phyloP scores from a whole-genome alignment of 2,888 invertebrate species.

The Pseudanteris insignis region DNA sequence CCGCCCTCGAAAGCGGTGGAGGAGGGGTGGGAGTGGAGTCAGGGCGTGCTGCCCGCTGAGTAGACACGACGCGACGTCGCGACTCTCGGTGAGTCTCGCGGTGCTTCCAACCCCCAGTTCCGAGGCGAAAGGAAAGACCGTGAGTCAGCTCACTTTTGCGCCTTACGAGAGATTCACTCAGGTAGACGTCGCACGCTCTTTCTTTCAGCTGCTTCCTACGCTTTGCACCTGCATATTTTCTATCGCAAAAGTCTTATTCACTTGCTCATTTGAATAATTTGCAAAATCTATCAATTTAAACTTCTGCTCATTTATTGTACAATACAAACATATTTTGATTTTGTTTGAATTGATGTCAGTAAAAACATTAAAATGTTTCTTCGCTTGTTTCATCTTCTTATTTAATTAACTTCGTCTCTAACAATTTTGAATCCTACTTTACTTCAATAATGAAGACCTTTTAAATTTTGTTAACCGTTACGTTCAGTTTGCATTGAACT shows the following conservation, averaged over 20 bases:
- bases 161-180: slow-evolving; percentile 54
- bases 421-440: too few species aligned
- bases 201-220: slow-evolving; percentile 37
- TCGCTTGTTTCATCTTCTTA: too few species aligned
- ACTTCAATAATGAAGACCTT: too few species aligned
- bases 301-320: too few species aligned
- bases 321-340: too few species aligned
- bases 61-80: slow-evolving; percentile 8
- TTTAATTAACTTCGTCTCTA: too few species aligned
- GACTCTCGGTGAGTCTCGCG: slow-evolving; percentile 9
- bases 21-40: slow-evolving; percentile 14
- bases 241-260: slow-evolving; percentile 19
- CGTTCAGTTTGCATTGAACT: too few species aligned
- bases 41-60: slow-evolving; percentile 12
- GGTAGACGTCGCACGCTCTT: slow-evolving; percentile 51
- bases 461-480: too few species aligned
- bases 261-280: too few species aligned
- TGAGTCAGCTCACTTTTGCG: slow-evolving; percentile 52
- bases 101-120: slow-evolving; percentile 13
- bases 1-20: slow-evolving; percentile 15
- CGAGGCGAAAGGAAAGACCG: slow-evolving; percentile 38
- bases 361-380: too few species aligned
- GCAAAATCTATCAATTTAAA: too few species aligned
- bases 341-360: too few species aligned
- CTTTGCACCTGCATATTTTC: slow-evolving; percentile 38